phyloP scores from a whole-genome alignment of 1,140 invertebrate species.

The Oscheius sp. region DNA sequence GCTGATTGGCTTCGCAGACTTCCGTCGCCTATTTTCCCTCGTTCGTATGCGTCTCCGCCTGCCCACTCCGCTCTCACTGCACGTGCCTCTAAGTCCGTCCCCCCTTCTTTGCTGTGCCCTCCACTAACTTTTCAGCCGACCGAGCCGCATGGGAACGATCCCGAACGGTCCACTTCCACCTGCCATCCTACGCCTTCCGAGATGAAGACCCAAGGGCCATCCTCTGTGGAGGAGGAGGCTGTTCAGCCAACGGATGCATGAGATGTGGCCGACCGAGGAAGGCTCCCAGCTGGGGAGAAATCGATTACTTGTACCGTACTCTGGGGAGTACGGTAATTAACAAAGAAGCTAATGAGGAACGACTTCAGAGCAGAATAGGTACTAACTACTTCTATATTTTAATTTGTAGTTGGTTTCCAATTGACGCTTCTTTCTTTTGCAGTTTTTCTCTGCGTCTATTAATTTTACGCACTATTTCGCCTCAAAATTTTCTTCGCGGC shows the following conservation, averaged over 20 bases:
- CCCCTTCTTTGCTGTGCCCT: not conserved
- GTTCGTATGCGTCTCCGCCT: not conserved
- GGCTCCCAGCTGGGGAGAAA: not conserved
- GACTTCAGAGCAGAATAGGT: not conserved
- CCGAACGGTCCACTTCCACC: slow-evolving; percentile 35
- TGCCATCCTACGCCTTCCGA: slow-evolving; percentile 34
- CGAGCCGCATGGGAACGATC: not conserved
- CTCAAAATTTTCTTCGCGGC: no score
- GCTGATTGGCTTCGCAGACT: not conserved
- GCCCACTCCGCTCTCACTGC: not conserved
- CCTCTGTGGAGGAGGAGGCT: not conserved
- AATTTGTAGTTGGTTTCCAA: no score
- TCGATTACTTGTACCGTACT: not conserved
- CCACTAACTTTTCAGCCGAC: not conserved
- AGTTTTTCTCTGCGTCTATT: no score
- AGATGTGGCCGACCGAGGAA: slow-evolving; percentile 14
- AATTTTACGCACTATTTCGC: no score
- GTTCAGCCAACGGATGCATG: not conserved
- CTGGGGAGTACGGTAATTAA: not conserved
- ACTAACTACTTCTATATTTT: no score
- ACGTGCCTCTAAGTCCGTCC: not conserved
- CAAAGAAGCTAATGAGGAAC: not conserved
- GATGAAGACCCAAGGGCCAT: slow-evolving; percentile 29
- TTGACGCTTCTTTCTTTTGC: no score
- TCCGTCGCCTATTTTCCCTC: not conserved